Evolutionary conservation across 35 echinoderm and acorn worm genomes (phyloP), one percentile per base, ranked within the genome.

Genomic region (Apostichopus parvimensis): DNA sequence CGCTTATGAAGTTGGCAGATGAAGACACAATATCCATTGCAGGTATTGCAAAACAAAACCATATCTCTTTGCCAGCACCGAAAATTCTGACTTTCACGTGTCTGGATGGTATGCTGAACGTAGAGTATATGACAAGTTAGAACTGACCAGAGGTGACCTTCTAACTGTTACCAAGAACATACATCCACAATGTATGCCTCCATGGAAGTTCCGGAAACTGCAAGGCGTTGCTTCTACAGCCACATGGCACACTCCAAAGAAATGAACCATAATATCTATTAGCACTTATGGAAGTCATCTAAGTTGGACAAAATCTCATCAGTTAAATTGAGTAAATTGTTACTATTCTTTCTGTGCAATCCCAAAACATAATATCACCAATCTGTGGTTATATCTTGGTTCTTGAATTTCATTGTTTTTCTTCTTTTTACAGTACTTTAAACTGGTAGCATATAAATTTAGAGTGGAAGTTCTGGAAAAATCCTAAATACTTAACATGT

Each of bases 81-180:
- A 77, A 18, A 25, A 65, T 7, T 90, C 86, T 23, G 2, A 55
- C 3, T 54, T 15, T 56, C 93, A 94, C 77, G 87, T 94, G 6
- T 91, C 78, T 23, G 93, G 93, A 22, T 94, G 87, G 93, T 45
- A 45, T 94, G 93, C 93, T 18, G 57, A 91, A 6, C 70, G 73
- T 52, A 58, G 20, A 9, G 79, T 91, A 21, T 82, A 77, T 62
- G 55, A 81, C 5, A 56, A 91, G 93, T 18, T 91, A 8, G 20
- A 57, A 28, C 26, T 94, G 53, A 22, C 84, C 9, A 73, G 90
- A 25, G 4, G 23, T 0, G 9, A 77, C 8, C 26, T 53, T 15
- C 15, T 94, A 21, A 94, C 93, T 26, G 93, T 79, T 15, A 94
- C 93, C 2, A 90, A 90, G 28, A 94, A 84, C 26, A 28, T 87